Evolutionary conservation across 2,113 vertebrate genomes (phyloP).

Genomic region (Rhineura floridana): DNA sequence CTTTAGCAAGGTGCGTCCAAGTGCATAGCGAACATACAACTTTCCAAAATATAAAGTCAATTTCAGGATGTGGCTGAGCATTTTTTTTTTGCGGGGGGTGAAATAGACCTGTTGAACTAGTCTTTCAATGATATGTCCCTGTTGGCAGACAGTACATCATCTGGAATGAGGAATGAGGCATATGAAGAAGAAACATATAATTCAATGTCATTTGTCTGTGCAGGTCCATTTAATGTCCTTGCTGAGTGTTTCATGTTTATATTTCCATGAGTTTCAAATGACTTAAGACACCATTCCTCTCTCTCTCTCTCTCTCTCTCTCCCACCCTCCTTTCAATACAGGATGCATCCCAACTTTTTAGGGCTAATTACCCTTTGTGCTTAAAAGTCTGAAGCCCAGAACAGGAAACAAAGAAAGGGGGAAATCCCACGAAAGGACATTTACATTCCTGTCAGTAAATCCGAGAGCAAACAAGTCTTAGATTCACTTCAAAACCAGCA

Average conservation of each 20-base stretch:
- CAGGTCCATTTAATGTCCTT: not conserved
- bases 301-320: not conserved
- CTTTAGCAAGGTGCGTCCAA: too few species aligned
- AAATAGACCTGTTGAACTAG: not conserved
- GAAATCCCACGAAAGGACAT: not conserved
- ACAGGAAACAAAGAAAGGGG: not conserved
- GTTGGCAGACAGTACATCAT: too few species aligned
- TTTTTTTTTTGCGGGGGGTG: not conserved
- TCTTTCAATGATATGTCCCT: too few species aligned
- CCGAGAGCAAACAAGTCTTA: not conserved
- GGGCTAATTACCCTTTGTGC: not conserved
- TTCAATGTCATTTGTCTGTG: not conserved
- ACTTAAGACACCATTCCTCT: not conserved
- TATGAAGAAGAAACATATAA: not conserved
- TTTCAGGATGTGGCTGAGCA: not conserved
- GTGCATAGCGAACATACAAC: too few species aligned
- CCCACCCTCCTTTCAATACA: not conserved
- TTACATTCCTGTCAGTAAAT: too few species aligned
- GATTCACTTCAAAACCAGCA: not conserved
- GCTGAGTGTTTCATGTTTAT: not conserved
- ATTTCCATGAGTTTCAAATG: not conserved
- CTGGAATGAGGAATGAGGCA: not conserved
- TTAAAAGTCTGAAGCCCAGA: not conserved
- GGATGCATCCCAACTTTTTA: not conserved
- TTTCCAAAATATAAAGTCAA: too few species aligned